Evolutionary conservation across 2,113 vertebrate genomes (phyloP).

Genomic region (Pteropus alecto): DNA sequence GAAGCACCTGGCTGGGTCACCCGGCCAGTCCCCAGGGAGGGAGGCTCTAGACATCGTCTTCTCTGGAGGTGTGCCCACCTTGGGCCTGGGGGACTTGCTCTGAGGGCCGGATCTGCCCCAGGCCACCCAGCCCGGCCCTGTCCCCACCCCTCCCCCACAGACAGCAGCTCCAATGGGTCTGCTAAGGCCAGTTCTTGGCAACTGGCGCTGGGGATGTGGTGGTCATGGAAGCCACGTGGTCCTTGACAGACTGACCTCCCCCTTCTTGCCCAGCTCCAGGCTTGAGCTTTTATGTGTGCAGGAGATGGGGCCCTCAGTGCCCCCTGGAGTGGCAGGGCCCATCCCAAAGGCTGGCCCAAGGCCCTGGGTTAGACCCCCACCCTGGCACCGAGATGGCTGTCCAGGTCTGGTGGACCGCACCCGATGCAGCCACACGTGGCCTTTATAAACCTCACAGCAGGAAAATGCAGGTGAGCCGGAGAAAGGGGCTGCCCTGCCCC

Average conservation of each 20-base stretch:
- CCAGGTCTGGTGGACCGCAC: neutral
- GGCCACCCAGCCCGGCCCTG: neutral
- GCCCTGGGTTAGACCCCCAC: neutral
- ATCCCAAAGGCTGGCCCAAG: neutral
- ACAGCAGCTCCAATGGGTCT: neutral
- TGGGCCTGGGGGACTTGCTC: neutral
- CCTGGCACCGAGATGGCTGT: too few species aligned
- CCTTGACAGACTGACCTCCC: neutral
- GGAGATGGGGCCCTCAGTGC: too few species aligned
- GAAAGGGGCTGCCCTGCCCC: fast-evolving
- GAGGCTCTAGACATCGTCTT: neutral
- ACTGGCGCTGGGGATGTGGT: neutral
- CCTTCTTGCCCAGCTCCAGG: neutral
- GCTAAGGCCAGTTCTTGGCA: fast-evolving
- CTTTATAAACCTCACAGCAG: too few species aligned
- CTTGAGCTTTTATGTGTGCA: neutral
- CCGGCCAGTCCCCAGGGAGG: neutral
- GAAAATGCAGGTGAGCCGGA: neutral
- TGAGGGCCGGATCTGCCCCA: neutral
- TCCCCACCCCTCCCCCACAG: neutral
- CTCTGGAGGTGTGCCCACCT: neutral
- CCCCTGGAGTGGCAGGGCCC: neutral
- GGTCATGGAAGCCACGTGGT: fast-evolving
- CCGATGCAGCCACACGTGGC: fast-evolving
- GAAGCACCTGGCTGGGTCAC: neutral